Percentiles rank a stretch among this genome's conserved stretches.
phyloP scores from a whole-genome alignment of 2,113 vertebrate species.

The Leptocoma aspasia region DNA sequence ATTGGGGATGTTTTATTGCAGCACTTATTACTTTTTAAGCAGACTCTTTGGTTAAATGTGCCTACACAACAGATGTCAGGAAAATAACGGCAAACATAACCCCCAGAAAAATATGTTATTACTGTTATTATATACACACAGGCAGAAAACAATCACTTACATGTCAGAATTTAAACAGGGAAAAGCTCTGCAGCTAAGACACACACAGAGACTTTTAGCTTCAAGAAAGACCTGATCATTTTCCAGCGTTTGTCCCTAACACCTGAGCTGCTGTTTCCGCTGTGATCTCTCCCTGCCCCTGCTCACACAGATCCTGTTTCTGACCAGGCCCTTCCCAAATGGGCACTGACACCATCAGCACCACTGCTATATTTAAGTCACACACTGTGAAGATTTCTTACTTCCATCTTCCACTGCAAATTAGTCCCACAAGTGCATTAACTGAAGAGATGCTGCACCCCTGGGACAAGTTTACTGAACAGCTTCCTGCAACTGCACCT shows the following conservation, averaged over 20 bases:
- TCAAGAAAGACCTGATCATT: not conserved
- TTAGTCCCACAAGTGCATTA: not conserved
- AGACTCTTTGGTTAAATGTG: not conserved
- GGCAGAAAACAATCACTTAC: not conserved
- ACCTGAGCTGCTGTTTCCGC: accelerated
- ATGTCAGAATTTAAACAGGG: not conserved
- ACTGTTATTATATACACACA: not conserved
- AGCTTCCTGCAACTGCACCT: not conserved
- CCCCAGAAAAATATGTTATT: not conserved
- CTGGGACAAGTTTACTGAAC: not conserved
- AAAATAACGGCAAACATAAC: not conserved
- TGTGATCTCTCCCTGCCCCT: not conserved
- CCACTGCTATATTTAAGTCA: accelerated
- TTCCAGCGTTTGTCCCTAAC: not conserved
- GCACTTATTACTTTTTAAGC: not conserved
- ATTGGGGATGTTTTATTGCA: not conserved
- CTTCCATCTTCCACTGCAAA: not conserved
- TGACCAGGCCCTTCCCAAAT: not conserved
- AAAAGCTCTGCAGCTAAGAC: not conserved
- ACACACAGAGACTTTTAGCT: not conserved
- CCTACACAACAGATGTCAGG: not conserved
- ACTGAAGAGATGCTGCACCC: not conserved
- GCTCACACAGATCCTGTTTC: not conserved
- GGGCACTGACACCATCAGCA: not conserved
- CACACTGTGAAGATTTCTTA: not conserved